Conservation (phyloP, 2,113 vertebrate genomes). For the Vulpes lagopus region DNA sequence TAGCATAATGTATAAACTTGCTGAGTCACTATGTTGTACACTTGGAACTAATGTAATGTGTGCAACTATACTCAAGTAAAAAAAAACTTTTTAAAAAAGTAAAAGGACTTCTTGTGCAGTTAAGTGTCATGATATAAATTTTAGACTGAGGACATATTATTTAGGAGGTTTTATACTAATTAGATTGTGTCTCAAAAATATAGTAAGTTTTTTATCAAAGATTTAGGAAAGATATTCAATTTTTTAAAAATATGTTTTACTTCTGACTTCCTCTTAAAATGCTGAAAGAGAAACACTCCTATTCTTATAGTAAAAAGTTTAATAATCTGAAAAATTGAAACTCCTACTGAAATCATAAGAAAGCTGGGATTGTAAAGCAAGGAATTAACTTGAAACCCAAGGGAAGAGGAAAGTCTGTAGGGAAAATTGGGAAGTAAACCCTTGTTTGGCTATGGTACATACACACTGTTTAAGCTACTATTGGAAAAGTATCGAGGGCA, state of each 20-base stretch:
- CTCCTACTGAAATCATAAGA: not conserved
- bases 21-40: not conserved
- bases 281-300: not conserved
- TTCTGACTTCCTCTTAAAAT: conserved; percentile 9
- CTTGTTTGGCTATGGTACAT: not conserved
- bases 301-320: not conserved
- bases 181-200: not conserved
- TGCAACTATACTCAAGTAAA: not conserved
- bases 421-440: not conserved
- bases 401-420: not conserved
- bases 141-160: not conserved
- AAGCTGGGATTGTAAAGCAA: not conserved
- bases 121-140: not conserved
- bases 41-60: not conserved
- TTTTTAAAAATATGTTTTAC: not conserved
- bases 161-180: not conserved
- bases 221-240: not conserved
- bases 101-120: not conserved
- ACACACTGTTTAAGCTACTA: not conserved
- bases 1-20: not conserved
- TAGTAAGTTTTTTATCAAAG: not conserved
- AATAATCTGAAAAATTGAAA: not conserved
- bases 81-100: not conserved
- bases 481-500: not conserved
- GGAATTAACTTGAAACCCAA: not conserved